Evolutionary conservation across 2,888 invertebrate species (phyloP).

Genomic region (Seladonia tumulorum): DNA sequence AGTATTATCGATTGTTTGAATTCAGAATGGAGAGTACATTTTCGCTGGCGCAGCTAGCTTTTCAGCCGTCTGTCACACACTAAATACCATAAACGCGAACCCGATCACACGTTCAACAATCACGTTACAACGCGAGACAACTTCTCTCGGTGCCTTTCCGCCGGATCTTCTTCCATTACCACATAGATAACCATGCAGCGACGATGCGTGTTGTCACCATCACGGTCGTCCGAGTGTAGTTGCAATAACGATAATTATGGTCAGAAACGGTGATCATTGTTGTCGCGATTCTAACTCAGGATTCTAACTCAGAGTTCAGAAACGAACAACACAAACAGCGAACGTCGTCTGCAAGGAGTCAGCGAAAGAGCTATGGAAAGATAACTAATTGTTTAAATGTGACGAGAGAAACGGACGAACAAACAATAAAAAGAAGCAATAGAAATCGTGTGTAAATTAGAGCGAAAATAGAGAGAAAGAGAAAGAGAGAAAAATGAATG

Average conservation of each 20-base stretch:
- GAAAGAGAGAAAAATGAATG: not conserved
- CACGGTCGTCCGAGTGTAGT: slow-evolving; percentile 15
- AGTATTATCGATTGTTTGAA: not conserved
- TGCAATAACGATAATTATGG: slow-evolving; percentile 30
- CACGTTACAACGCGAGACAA: slow-evolving; percentile 60
- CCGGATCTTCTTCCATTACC: slow-evolving; percentile 70
- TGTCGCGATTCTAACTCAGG: slow-evolving; percentile 27
- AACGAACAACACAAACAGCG: not conserved
- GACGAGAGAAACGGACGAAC: not conserved
- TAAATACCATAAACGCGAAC: slow-evolving; percentile 13
- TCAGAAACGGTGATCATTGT: slow-evolving; percentile 26
- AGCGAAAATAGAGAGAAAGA: not conserved
- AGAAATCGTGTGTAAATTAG: slow-evolving; percentile 19
- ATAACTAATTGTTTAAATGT: slow-evolving; percentile 6
- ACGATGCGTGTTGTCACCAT: not conserved
- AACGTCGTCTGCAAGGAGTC: not conserved
- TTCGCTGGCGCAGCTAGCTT: not conserved
- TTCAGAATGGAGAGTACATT: not conserved
- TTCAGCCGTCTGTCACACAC: not conserved
- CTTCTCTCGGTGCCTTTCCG: slow-evolving; percentile 78
- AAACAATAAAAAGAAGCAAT: slow-evolving; percentile 7
- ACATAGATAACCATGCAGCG: slow-evolving; percentile 20
- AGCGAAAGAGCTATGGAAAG: not conserved
- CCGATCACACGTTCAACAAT: slow-evolving; percentile 43
- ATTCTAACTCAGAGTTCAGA: slow-evolving; percentile 14